Evolutionary conservation across 2,113 vertebrate genomes (phyloP).

Genomic region (Orycteropus afer): DNA sequence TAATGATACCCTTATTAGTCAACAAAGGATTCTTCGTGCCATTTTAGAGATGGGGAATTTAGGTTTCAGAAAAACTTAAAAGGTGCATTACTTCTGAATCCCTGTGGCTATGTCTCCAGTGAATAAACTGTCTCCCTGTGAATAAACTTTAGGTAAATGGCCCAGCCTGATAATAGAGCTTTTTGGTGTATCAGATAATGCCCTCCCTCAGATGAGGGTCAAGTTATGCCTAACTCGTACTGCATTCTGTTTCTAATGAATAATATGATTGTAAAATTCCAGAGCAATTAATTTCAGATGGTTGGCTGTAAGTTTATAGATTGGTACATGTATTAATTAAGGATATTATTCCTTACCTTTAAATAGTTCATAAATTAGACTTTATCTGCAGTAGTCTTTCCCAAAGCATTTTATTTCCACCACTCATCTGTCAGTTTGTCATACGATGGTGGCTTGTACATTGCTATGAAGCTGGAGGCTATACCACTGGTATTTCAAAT

Average conservation of each 20-base stretch:
- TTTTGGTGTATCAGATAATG: neutral
- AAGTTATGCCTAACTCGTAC: neutral
- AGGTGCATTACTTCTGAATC: neutral
- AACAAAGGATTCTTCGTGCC: neutral
- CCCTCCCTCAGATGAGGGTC: neutral
- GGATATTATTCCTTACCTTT: neutral
- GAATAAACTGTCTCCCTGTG: too few relatives aligned
- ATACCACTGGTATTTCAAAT: too few relatives aligned
- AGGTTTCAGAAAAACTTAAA: neutral
- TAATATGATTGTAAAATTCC: neutral
- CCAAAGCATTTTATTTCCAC: conserved; percentile 20
- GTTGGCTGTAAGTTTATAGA: neutral
- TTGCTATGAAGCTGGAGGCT: too few relatives aligned
- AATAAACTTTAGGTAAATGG: neutral
- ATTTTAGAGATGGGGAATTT: conserved; percentile 21
- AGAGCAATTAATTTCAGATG: neutral
- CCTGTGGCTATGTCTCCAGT: neutral
- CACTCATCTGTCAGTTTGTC: too few relatives aligned
- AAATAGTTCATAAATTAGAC: conserved; percentile 35
- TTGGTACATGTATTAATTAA: conserved; percentile 39
- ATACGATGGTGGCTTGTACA: too few relatives aligned
- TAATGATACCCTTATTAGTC: neutral
- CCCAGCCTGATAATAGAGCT: neutral
- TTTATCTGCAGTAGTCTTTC: conserved; percentile 3
- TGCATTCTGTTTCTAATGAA: neutral